Conservation (phyloP, 2,888 invertebrate genomes). For the Drosophila longiperda region DNA sequence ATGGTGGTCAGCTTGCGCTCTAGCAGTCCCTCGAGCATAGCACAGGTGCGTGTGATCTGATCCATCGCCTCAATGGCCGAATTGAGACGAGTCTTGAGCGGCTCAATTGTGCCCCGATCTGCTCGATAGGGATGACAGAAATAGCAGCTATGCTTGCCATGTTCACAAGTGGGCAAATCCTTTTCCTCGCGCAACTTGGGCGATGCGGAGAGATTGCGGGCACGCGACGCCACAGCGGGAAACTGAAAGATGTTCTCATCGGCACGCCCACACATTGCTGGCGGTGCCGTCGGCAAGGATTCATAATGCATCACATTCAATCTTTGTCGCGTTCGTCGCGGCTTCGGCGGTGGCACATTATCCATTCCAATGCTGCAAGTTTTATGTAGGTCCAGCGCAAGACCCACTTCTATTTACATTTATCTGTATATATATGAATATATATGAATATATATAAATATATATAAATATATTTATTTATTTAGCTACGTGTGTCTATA, state of each 20-base stretch:
- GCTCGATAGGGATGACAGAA: conserved; percentile 77
- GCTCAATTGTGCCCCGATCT: conserved; percentile 83
- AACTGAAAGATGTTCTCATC: conserved; percentile 78
- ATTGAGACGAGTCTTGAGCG: conserved; percentile 86
- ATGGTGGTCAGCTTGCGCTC: conserved; percentile 86
- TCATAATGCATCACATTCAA: conserved; percentile 63
- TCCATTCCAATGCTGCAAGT: conserved; percentile 44
- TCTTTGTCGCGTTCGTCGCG: conserved; percentile 61
- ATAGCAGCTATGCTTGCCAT: conserved; percentile 72
- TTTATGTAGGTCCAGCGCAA: conserved; percentile 9
- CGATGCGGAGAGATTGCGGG: conserved; percentile 72
- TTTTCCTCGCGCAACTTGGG: conserved; percentile 72
- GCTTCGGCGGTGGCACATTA: conserved; percentile 62
- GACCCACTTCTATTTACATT: conserved; percentile 29
- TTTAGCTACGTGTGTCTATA: conserved; percentile 14
- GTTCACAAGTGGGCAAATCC: conserved; percentile 67
- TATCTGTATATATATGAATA: conserved; percentile 1
- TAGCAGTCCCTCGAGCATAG: conserved; percentile 88
- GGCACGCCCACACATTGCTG: conserved; percentile 70
- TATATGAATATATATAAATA: not conserved
- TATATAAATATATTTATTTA: conserved; percentile 7
- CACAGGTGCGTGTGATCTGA: conserved; percentile 91
- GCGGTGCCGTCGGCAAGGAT: conserved; percentile 78
- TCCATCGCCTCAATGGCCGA: conserved; percentile 88
- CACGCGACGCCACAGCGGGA: conserved; percentile 72